Evolutionary conservation across 2,113 vertebrate species (phyloP), one percentile per base, ranked within the genome.

Genomic region (Recurvirostra avosetta): DNA sequence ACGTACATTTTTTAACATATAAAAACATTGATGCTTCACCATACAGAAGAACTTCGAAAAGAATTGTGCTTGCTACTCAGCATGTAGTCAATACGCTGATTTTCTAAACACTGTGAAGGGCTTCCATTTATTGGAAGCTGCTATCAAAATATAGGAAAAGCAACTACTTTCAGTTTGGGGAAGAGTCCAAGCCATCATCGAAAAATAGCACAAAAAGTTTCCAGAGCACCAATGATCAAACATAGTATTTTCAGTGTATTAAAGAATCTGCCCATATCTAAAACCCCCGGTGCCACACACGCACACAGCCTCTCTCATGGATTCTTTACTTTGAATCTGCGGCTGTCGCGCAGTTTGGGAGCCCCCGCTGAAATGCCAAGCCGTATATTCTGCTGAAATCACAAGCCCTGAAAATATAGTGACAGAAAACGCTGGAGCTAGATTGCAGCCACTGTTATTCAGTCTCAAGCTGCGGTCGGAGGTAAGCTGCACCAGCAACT

Each of bases 141-240:
- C 77, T 77, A 62, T 71, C 76, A 89, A 95, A 95, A 88, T 40
- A 55, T 0, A 67, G 45, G 38, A 73, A 96, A 93, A 97, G 22
- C 41, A 80, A 11, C 84, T 81, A 88, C 88, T 92, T 87, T 94
- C 95, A 70, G 56, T 96, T 93, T 92, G 49, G 11, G 59, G 30
- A 79, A 40, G 7, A 67, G 58, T 55, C 83, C 10, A 66, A 94
- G 8, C 7, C 53, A 61, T 34, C 43, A 59, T 25, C 12, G 16
- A 59, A 91, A 90, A 96, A 45, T 3, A 56, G 32, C 32, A 43
- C 11, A 86, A 86, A 88, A 95, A 68, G 9, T 23, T 91, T 80
- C 38, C 59, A 80, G 55, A 92, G 45, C 36, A 70, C 20, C 52
- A 41, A 71, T 1, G 2, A 67, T 26, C 8, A 88, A 56, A 92